A percentile compares a stretch with the other conserved stretches of the same genome.
phyloP scores from a whole-genome alignment of 2,888 invertebrate species.

The Tigriopus californicus region DNA sequence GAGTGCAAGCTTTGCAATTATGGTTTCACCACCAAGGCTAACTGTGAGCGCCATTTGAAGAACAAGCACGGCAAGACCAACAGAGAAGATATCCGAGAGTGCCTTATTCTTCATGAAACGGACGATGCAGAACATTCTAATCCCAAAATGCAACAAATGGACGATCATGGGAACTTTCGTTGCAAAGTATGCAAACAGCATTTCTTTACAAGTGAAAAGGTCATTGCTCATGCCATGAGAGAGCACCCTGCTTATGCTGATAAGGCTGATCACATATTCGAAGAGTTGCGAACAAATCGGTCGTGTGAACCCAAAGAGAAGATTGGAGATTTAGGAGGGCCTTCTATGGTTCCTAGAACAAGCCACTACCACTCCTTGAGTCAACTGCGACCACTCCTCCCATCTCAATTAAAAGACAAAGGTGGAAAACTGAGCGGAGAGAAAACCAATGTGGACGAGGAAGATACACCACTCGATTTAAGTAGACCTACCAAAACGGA shows the following conservation, averaged over 20 bases:
- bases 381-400: too few relatives aligned
- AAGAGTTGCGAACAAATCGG: neutral
- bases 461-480: slow-evolving; percentile 17
- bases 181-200: slow-evolving; percentile 27
- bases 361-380: too few relatives aligned
- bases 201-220: slow-evolving; percentile 29
- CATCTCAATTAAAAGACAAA: too few relatives aligned
- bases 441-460: too few relatives aligned
- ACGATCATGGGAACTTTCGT: slow-evolving; percentile 20
- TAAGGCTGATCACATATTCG: slow-evolving; percentile 7
- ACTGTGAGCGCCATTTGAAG: slow-evolving; percentile 81
- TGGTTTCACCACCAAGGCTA: slow-evolving; percentile 91
- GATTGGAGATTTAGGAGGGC: slow-evolving; percentile 17
- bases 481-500: too few relatives aligned
- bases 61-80: slow-evolving; percentile 72
- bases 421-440: too few relatives aligned
- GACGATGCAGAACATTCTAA: slow-evolving; percentile 37
- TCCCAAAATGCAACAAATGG: neutral
- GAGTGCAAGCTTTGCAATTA: slow-evolving; percentile 88
- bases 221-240: slow-evolving; percentile 28
- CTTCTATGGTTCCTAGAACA: slow-evolving; percentile 18
- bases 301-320: neutral
- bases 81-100: slow-evolving; percentile 67
- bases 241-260: slow-evolving; percentile 23
- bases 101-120: slow-evolving; percentile 67